Evolutionary conservation across 2,888 invertebrate species (phyloP), one percentile per base, ranked within the genome.

Genomic region (Netelia virgata): DNA sequence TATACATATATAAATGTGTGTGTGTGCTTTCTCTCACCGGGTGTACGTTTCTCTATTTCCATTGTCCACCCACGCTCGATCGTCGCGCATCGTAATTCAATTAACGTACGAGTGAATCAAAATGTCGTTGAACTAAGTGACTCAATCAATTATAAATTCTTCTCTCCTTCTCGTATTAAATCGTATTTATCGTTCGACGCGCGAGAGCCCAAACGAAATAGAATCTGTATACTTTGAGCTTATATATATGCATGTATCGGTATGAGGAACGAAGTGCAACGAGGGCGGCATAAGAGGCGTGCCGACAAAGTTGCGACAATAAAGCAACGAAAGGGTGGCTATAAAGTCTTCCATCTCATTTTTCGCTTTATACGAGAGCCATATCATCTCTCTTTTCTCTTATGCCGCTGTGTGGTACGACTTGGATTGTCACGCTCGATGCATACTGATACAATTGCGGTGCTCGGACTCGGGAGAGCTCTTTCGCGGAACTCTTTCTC

Each of bases 291-390:
- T 61, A 66, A 66, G 68, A 74, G n/a, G n/a, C 64, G 74, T 53
- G 83, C 87, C 87, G 87, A 87, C 87, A 86, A 87, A 87, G 86
- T 85, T 64, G 50, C 70, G 57, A 64, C 83, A 76, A 86, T 83
- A 84, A 82, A 84, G 73, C 73, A 80, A 83, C 61, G 74, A 84
- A 84, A 64, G 66, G 57, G 53, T 16, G 70, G 47, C 84, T 74
- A 83, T 87, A 83, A 86, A 84, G 72, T 78, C 73, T 41, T 76
- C 72, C 57, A 41, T 76, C 75, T 59, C 77, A 23, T 47, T 75
- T 53, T 59, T 53, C 36, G 36, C 36, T 36, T 36, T 36, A 36
- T 36, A 36, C 36, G 36, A 36, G 36, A 36, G 36, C 36, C 36
- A 36, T 36, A 36, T 36, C 36, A 36, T 69, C 57, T 80, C 53